A percentile compares a stretch with the other conserved stretches of the same genome.
Conservation (phyloP, 1,140 invertebrate species). For the Hylyphantes graminicola region DNA sequence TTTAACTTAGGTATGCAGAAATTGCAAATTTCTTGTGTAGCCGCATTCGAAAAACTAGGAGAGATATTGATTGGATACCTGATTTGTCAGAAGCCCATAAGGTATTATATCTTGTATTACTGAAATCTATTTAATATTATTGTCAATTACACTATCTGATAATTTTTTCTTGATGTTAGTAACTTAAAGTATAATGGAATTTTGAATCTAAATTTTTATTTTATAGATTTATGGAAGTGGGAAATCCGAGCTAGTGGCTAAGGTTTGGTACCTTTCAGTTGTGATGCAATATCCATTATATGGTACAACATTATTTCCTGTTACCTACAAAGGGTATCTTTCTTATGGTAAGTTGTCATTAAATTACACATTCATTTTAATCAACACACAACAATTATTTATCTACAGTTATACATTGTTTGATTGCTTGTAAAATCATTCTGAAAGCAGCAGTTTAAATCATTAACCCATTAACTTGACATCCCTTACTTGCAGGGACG, state of each 20-base stretch:
- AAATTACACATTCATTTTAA: background rate
- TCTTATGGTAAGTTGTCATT: slow-evolving; percentile 77
- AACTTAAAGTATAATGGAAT: background rate
- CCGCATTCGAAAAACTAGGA: slow-evolving; percentile 78
- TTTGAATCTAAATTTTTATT: slow-evolving; percentile 55
- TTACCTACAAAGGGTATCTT: slow-evolving; percentile 92
- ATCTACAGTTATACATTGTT: background rate
- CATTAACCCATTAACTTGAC: too few relatives aligned
- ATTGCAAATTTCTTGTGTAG: slow-evolving; percentile 83
- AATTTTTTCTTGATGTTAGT: too few relatives aligned
- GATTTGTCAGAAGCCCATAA: slow-evolving; percentile 68
- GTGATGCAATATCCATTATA: slow-evolving; percentile 98
- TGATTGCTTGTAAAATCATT: too few relatives aligned
- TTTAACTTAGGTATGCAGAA: slow-evolving; percentile 75
- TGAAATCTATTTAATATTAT: background rate
- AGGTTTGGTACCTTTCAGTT: slow-evolving; percentile 93
- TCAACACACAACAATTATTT: background rate
- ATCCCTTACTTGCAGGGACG: too few relatives aligned
- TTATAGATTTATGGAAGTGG: slow-evolving; percentile 86
- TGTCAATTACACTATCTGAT: too few relatives aligned
- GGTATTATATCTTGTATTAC: slow-evolving; percentile 60
- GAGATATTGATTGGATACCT: slow-evolving; percentile 80
- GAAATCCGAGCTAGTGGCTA: slow-evolving; percentile 89
- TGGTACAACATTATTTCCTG: slow-evolving; percentile 92
- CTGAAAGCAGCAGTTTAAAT: too few relatives aligned